Evolutionary conservation across 2,888 invertebrate genomes (phyloP), one percentile per base, ranked within the genome.

Genomic region (Nowickia ferox): DNA sequence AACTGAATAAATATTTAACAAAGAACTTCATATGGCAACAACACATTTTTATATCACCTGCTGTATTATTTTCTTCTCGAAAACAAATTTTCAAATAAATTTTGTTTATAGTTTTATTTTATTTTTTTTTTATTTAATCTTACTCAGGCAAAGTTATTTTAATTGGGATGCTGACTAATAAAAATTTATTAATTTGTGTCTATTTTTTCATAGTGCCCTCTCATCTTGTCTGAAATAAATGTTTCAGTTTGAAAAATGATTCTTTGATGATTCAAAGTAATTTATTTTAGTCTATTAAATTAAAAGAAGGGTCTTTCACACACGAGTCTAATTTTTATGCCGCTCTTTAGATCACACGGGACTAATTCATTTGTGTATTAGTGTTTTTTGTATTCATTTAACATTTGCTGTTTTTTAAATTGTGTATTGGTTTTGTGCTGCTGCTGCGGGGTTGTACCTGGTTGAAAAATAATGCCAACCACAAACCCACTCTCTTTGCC

Each of bases 111-210:
- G 19, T 53, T 61, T 59, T 53, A 5, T 48, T 66, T 68, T 42
- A 22, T 53, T 15, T 1, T n/a, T 42, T 68, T 10, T 46, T 15
- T 69, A 42, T 57, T 17, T 55, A 8, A 57, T 55, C 77, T 76
- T 68, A 69, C 69, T 55, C 30, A 30, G 69, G 30, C 65, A 30
- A 38, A 57, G 61, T 78, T 51, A 40, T 72, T 79, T 83, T 76
- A 80, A 86, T 86, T 83, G 83, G 30, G 30, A 51, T 30, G n/a
- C 86, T 83, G 86, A 86, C 86, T 86, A 86, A 86, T 83, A 66
- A 66, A 72, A 30, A 59, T 86, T 66, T 84, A 19, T 78, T 72
- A 30, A 40, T 69, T 69, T 68, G 11, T 68, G 17, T 30, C 30
- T 59, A 42, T 9, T 13, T 63, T 69, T 53, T 53, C 44, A 13